Conservation (phyloP, 1,140 invertebrate genomes). For the Leptonema lineaticorne region DNA sequence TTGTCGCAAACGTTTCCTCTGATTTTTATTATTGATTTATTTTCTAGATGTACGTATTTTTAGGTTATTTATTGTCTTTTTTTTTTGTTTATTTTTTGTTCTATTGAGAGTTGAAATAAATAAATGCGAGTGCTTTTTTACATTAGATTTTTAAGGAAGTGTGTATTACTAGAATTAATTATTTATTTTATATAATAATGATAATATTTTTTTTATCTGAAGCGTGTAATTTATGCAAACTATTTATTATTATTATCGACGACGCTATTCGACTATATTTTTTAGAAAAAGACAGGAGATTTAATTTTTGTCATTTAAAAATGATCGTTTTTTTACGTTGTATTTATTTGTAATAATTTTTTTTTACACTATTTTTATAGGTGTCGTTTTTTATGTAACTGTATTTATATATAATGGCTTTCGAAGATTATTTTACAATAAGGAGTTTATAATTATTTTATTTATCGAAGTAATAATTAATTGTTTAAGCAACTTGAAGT, state of each 20-base stretch:
- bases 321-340: not conserved
- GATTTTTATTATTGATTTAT: constrained; percentile 39
- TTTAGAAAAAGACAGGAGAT: not conserved
- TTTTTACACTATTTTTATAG: constrained; percentile 23
- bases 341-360: constrained; percentile 27
- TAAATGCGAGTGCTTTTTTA: constrained; percentile 41
- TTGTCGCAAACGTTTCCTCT: too few species aligned
- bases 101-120: too few species aligned
- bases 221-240: constrained; percentile 23
- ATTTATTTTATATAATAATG: constrained; percentile 41
- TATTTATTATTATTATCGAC: constrained; percentile 24
- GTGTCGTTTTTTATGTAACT: constrained; percentile 24
- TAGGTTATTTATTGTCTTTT: constrained; percentile 42
- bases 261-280: not conserved
- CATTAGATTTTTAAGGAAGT: constrained; percentile 39
- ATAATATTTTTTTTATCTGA: constrained; percentile 27
- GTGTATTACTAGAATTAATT: constrained; percentile 42
- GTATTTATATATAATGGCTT: constrained; percentile 23
- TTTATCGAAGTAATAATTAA: constrained; percentile 28
- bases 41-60: constrained; percentile 40
- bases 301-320: constrained; percentile 1
- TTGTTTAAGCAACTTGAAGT: not conserved
- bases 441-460: constrained; percentile 20
- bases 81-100: too few species aligned
- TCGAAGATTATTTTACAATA: constrained; percentile 21